Percentiles rank a stretch among this genome's conserved stretches.
phyloP scores from a whole-genome alignment of 2,888 invertebrate genomes.

The Lepas anatifera region DNA sequence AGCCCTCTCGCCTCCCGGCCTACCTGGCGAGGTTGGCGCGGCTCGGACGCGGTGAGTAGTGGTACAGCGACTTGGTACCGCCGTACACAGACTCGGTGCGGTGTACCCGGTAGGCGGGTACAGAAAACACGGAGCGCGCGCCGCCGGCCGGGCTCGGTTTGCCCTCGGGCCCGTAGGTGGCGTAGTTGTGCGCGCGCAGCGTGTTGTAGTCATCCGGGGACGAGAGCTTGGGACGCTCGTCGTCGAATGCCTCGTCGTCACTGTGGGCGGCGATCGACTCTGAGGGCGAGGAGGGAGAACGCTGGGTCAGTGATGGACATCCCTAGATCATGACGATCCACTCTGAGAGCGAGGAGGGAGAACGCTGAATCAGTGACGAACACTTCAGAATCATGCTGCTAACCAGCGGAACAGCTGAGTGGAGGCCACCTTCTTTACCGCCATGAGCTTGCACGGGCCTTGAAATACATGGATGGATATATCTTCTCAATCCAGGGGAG shows the following conservation, averaged over 20 bases:
- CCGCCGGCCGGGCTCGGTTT: not conserved
- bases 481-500: too few species aligned
- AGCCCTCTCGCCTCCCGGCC: not conserved
- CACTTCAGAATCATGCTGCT: too few species aligned
- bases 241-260: not conserved
- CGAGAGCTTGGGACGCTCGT: not conserved
- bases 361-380: too few species aligned
- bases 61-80: slow-evolving; percentile 33
- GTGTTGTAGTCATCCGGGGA: not conserved
- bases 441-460: too few species aligned
- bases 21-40: slow-evolving; percentile 15
- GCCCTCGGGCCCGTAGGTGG: not conserved
- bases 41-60: slow-evolving; percentile 22
- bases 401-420: too few species aligned
- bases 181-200: not conserved
- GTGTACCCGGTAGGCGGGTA: not conserved
- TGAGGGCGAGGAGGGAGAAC: not conserved
- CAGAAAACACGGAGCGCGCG: slow-evolving; percentile 1
- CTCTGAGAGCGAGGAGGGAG: too few species aligned
- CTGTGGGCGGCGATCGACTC: not conserved
- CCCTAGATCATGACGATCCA: too few species aligned
- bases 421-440: too few species aligned
- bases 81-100: slow-evolving; percentile 28
- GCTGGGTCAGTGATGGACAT: too few species aligned
- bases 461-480: too few species aligned